These are phyloP conservation scores for Dryadula phaetusa DNA, from an alignment of 2,888 invertebrate genomes.

Conservation along the genomic window DNA sequence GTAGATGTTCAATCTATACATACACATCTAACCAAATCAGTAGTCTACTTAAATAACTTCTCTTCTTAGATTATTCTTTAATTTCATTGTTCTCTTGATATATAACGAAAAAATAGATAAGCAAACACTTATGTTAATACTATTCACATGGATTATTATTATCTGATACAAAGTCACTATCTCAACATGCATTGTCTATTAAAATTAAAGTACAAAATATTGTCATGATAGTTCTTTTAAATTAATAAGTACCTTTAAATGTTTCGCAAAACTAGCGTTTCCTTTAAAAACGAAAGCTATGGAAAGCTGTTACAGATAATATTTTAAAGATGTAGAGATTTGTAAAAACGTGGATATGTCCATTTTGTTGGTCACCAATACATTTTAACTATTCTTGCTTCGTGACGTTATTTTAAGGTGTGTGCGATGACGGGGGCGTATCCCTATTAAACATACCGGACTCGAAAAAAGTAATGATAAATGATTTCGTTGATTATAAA, in stretches of 20 bases:
- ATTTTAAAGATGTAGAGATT: no score
- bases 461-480: background rate
- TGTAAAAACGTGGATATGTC: background rate
- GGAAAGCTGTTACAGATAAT: no score
- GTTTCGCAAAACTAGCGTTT: background rate
- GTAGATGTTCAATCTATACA: background rate
- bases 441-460: background rate
- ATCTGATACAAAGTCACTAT: slow-evolving; percentile 14
- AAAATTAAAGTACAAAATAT: slow-evolving; percentile 5
- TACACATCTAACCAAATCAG: background rate
- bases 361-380: background rate
- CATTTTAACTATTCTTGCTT: background rate
- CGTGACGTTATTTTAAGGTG: background rate
- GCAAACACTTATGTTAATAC: background rate
- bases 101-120: background rate
- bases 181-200: background rate
- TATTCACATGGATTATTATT: slow-evolving; percentile 17
- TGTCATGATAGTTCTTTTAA: background rate
- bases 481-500: background rate
- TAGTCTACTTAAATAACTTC: background rate
- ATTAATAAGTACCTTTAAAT: background rate
- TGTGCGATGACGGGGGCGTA: background rate
- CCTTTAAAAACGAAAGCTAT: no score
- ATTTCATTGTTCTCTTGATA: background rate
- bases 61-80: background rate